These are phyloP conservation scores for Chromoteleia sp. DNA, from an alignment of 2,888 invertebrate species.

Conservation along the genomic window DNA sequence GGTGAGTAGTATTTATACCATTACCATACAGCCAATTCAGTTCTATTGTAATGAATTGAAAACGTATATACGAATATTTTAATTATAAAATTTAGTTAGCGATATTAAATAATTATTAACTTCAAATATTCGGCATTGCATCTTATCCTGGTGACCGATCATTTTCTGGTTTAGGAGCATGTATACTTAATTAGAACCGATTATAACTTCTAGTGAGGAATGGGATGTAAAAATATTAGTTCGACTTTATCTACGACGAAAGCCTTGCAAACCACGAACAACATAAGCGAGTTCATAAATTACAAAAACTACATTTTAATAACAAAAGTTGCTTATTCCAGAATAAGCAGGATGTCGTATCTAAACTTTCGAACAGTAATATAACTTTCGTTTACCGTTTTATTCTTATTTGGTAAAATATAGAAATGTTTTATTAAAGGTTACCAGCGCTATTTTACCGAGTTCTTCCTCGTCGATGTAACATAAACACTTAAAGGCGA, in stretches of 20 bases:
- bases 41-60: too few species aligned
- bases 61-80: too few species aligned
- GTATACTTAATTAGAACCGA: too few species aligned
- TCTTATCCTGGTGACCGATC: too few species aligned
- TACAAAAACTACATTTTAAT: conserved; percentile 28
- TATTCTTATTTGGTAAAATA: conserved; percentile 40
- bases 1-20: too few species aligned
- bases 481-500: conserved; percentile 54
- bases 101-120: too few species aligned
- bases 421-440: conserved; percentile 31
- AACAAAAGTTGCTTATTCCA: conserved; percentile 40
- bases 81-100: too few species aligned
- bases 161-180: too few species aligned
- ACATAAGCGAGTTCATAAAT: conserved; percentile 22
- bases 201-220: too few species aligned
- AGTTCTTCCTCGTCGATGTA: conserved; percentile 40
- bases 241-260: neutral
- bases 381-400: conserved; percentile 22
- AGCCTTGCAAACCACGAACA: neutral
- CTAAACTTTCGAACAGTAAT: conserved; percentile 30
- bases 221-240: too few species aligned
- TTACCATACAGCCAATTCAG: too few species aligned
- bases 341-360: conserved; percentile 8
- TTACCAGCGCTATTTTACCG: conserved; percentile 16
- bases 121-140: too few species aligned